Evolutionary conservation across 2,797 vertebrate genomes (phyloP).

Genomic region (Okamejei kenojei): DNA sequence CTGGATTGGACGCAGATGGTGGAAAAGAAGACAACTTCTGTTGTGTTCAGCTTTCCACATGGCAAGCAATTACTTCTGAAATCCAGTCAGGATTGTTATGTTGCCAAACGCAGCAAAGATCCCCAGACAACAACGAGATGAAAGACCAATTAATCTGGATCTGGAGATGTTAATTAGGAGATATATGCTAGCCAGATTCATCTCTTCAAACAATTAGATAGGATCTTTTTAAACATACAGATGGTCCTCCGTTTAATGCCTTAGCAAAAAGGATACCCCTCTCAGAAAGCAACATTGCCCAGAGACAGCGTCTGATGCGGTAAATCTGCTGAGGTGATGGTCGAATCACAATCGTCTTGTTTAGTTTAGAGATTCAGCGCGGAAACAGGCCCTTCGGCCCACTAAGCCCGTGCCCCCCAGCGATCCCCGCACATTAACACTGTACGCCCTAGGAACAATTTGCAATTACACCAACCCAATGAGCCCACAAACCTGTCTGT

Average conservation of each 20-base stretch:
- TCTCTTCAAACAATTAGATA: background rate
- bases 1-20: background rate
- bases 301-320: background rate
- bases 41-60: background rate
- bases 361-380: too few relatives aligned
- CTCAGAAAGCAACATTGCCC: background rate
- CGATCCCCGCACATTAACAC: too few relatives aligned
- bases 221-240: background rate
- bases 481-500: too few relatives aligned
- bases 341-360: background rate
- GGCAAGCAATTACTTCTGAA: background rate
- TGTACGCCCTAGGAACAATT: too few relatives aligned
- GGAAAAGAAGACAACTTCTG: background rate
- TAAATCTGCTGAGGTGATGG: background rate
- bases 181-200: background rate
- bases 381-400: too few relatives aligned
- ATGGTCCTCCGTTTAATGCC: background rate
- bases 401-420: too few relatives aligned
- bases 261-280: background rate
- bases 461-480: too few relatives aligned
- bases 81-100: background rate
- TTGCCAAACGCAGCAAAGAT: background rate
- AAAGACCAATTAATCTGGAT: background rate
- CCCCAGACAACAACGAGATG: background rate
- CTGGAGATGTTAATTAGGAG: conserved; percentile 5